Base-by-base conservation (phyloP, 2,113 vertebrate species). In the Myiozetetes cayanensis region DNA sequence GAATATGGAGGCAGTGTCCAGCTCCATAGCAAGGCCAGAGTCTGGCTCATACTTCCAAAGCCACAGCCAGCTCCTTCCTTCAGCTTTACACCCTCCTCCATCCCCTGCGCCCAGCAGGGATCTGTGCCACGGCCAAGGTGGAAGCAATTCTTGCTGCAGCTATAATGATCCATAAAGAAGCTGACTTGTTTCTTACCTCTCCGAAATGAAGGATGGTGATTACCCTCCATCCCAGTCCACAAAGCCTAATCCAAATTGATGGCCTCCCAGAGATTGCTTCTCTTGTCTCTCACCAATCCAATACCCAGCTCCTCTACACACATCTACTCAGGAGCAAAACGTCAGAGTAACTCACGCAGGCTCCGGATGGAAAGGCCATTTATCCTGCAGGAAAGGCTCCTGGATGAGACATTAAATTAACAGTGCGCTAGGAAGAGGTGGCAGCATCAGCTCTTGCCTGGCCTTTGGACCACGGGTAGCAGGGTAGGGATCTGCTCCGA, bases 201-300 rank as follows among this genome's bases (percentile, higher is more conserved):
- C 93, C 5, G 14, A 84, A 89, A 77, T 84, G 93, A 96, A 94
- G 96, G 94, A 94, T 94, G 89, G 94, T 74, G 93, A 94, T 93
- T 87, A 94, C 89, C 73, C 91, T 37, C 27, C 87, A 89, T 87
- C 92, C 96, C 87, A 84, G 91, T 58, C 77, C 94, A 87, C 93
- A 89, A 53, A 84, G 76, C 92, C 74, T 88, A 92, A 94, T 81
- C 91, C 91, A 84, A 86, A 93, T 35, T 74, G 84, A 95, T 66
- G 86, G 86, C 68, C 79, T 80, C 96, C 86, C 85, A 65, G 85
- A 90, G 90, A 94, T 37, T 66, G 79, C 90, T 88, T 76, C 90
- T 82, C 85, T 17, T 61, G 71, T 92, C 90, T 61, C 50, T 83
- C 82, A 13, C 85, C 78, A 33, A 27, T n/a, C 75, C 53, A 73